Evolutionary conservation across 30 jellyfish, hydroid and myxozoan species (phyloP), one percentile per base, ranked within the genome.

Genomic region (Sanderia malayensis): DNA sequence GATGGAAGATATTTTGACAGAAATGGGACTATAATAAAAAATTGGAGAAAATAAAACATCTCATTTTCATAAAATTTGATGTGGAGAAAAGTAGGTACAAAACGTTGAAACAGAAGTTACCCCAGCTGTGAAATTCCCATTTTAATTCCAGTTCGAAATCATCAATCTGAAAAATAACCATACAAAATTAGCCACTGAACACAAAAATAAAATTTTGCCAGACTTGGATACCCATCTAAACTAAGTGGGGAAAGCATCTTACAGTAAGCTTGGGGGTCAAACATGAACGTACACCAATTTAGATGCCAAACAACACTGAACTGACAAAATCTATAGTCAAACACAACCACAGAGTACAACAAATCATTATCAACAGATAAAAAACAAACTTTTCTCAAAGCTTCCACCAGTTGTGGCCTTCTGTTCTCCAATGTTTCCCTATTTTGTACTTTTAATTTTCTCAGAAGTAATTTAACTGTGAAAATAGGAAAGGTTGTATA

Each of bases 61-160:
- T 49, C 25, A 11, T 49, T 19, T 49, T 15, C 25, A 49, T 4
- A 49, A 9, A 19, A 49, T 9, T 9, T 49, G 27, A 19, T 6
- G 15, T 41, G 55, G 44, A 46, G 44, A 46, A 6, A 46, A 6
- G 31, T 37, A 23, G 23, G 21, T 15, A 68, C 6, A 10, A 7
- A 68, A 4, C 31, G 21, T 41, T 41, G 8, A 69, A 3, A 57
- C 6, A 18, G n/a, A 17, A 34, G 86, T 68, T 62, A 91, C 98
- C 98, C 98, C 98, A 91, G 47, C 94, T 91, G 61, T 91, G 98
- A 58, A 91, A 91, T 66, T 91, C 98, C 98, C 98, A 91, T 44
- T 79, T 84, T 44, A 91, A 74, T 58, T 91, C 94, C 21, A 91
- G 46, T 34, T 60, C 76, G 46, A 91, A 91, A 65, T 91, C 98